Conservation (phyloP, 1,140 invertebrate species). For the Leptestheria dahalacensis region DNA sequence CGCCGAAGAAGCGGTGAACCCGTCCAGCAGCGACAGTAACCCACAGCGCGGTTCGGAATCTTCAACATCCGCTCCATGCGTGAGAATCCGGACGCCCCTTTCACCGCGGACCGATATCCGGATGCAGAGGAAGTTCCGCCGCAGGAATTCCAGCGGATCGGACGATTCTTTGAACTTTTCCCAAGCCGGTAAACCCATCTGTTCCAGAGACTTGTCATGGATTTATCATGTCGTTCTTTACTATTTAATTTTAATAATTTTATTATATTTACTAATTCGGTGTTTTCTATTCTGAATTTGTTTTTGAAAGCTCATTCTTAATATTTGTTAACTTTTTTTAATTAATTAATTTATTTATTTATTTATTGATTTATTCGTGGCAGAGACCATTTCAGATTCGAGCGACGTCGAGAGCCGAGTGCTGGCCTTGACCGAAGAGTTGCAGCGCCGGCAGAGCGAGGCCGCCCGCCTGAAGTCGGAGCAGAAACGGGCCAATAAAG, state of each 20-base stretch:
- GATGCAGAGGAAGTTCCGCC: slow-evolving; percentile 6
- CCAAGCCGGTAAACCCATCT: slow-evolving; percentile 24
- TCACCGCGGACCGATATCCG: slow-evolving; percentile 18
- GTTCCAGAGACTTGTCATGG: too few relatives aligned
- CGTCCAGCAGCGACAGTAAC: neutral
- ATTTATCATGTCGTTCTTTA: too few relatives aligned
- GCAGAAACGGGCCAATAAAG: slow-evolving; percentile 30
- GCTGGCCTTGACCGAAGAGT: slow-evolving; percentile 33
- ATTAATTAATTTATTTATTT: slow-evolving; percentile 9
- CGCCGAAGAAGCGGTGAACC: slow-evolving; percentile 3
- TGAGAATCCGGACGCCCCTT: slow-evolving; percentile 15
- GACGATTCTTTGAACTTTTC: slow-evolving; percentile 38
- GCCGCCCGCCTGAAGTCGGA: slow-evolving; percentile 34
- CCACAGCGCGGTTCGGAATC: neutral
- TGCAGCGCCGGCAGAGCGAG: slow-evolving; percentile 32
- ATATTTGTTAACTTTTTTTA: slow-evolving; percentile 2
- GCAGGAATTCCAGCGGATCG: slow-evolving; percentile 35
- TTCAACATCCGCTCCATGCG: slow-evolving; percentile 9
- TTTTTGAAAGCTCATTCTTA: neutral
- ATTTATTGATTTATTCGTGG: too few relatives aligned
- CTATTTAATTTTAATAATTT: neutral
- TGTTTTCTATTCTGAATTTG: too few relatives aligned
- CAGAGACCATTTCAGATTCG: slow-evolving; percentile 37
- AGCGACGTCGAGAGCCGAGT: slow-evolving; percentile 38
- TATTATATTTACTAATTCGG: too few relatives aligned